Percentiles rank a stretch among this genome's conserved stretches.
Evolutionary conservation across 2,113 vertebrate species (phyloP).

Genomic region (Bujurquina vittata): DNA sequence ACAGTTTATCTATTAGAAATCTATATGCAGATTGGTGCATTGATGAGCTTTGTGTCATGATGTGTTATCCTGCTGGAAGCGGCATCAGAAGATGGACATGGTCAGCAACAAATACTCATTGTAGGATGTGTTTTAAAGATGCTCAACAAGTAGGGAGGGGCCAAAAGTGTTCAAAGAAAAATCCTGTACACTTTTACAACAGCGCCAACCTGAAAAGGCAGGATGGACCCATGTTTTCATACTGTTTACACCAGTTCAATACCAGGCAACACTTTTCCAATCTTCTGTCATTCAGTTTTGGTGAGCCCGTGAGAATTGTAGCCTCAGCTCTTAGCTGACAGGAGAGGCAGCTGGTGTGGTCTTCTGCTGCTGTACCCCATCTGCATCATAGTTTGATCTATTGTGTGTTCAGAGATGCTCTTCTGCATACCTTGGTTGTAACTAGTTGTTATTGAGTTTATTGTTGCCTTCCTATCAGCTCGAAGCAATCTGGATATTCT

Average conservation of each 20-base stretch:
- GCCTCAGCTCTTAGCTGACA: not conserved
- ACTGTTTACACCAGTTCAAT: too few species aligned
- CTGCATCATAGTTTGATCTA: not conserved
- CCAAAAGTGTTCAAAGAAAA: not conserved
- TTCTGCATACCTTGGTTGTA: not conserved
- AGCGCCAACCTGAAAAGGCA: not conserved
- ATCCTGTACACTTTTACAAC: not conserved
- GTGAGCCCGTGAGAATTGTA: rapidly evolving
- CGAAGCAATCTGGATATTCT: not conserved
- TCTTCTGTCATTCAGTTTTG: not conserved
- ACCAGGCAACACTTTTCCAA: not conserved
- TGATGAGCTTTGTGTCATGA: not conserved
- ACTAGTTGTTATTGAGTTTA: not conserved
- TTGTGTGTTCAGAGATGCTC: not conserved
- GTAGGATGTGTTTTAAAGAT: not conserved
- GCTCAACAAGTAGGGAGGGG: not conserved
- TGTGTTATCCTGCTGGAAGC: not conserved
- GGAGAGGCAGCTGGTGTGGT: not conserved
- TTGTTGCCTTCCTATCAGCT: not conserved
- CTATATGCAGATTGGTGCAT: conserved; percentile 10
- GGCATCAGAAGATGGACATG: not conserved
- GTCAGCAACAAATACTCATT: not conserved
- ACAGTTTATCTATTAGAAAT: conserved; percentile 23
- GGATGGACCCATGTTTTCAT: not conserved
- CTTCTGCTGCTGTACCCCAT: not conserved